These are phyloP conservation scores for Pleuronectes platessa DNA, from an alignment of 2,113 vertebrate genomes.

Conservation along the genomic window DNA sequence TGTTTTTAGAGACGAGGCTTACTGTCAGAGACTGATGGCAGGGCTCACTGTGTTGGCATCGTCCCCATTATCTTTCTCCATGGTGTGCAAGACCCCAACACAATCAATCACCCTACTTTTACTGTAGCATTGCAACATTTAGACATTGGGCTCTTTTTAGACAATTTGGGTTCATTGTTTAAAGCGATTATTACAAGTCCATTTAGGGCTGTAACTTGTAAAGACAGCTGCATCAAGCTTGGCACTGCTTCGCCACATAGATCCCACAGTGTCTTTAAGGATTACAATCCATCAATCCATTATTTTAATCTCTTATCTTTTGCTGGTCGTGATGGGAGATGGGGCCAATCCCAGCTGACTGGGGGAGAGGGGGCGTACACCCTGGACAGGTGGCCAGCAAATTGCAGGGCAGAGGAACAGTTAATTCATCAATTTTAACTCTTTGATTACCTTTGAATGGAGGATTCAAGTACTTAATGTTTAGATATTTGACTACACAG, in stretches of 20 bases:
- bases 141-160: background rate
- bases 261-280: too few relatives aligned
- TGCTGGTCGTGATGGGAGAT: too few relatives aligned
- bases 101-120: background rate
- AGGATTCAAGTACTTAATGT: too few relatives aligned
- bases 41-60: constrained; percentile 6
- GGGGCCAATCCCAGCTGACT: too few relatives aligned
- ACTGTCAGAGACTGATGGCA: constrained; percentile 33
- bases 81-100: background rate
- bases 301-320: background rate
- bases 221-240: too few relatives aligned
- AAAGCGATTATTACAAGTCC: background rate
- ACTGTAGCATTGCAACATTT: background rate
- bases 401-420: background rate
- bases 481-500: background rate
- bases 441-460: too few relatives aligned
- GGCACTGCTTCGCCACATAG: too few relatives aligned
- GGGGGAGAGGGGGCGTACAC: background rate
- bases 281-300: background rate
- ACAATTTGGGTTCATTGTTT: background rate
- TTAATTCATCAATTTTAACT: background rate
- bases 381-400: background rate
- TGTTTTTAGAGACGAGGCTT: constrained; percentile 20
- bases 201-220: background rate
- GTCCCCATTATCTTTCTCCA: background rate